Conservation (phyloP, 35 echinoderm and acorn worm species). For the Stichopus chloronotus region DNA sequence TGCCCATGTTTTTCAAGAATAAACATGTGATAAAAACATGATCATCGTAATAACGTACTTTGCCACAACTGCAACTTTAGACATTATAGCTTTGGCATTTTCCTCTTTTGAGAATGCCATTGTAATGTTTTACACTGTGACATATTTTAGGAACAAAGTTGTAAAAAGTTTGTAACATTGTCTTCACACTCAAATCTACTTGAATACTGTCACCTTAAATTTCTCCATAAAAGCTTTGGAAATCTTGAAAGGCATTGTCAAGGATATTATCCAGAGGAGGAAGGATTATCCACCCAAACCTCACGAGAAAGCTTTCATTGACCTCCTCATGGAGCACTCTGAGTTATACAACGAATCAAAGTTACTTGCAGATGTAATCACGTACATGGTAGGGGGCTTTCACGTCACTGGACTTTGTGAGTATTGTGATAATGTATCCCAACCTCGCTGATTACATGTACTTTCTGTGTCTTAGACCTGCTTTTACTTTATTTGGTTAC, state of each 20-base stretch:
- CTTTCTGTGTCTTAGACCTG: not conserved
- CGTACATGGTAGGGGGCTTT: constrained; percentile 78
- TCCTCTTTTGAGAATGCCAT: too few species aligned
- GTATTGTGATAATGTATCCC: not conserved
- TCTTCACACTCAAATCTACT: too few species aligned
- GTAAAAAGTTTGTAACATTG: too few species aligned
- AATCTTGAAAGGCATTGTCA: constrained; percentile 30
- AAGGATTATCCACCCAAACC: constrained; percentile 62
- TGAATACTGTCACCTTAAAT: not conserved
- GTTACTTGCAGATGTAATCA: constrained; percentile 60
- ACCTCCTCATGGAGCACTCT: constrained; percentile 67
- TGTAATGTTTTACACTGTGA: too few species aligned
- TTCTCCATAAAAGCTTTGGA: constrained; percentile 33
- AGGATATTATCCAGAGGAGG: constrained; percentile 43
- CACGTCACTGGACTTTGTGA: constrained; percentile 85
- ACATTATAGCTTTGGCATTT: too few species aligned
- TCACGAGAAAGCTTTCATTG: constrained; percentile 73
- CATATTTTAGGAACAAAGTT: too few species aligned
- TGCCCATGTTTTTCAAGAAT: too few species aligned
- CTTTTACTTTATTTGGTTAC: not conserved
- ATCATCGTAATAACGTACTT: too few species aligned
- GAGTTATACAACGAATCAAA: constrained; percentile 52
- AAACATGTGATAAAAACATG: too few species aligned
- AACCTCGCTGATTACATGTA: too few species aligned
- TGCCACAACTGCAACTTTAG: too few species aligned